Evolutionary conservation across 2,797 vertebrate genomes (phyloP), one percentile per base, ranked within the genome.

Genomic region (Peromyscus attwateri): DNA sequence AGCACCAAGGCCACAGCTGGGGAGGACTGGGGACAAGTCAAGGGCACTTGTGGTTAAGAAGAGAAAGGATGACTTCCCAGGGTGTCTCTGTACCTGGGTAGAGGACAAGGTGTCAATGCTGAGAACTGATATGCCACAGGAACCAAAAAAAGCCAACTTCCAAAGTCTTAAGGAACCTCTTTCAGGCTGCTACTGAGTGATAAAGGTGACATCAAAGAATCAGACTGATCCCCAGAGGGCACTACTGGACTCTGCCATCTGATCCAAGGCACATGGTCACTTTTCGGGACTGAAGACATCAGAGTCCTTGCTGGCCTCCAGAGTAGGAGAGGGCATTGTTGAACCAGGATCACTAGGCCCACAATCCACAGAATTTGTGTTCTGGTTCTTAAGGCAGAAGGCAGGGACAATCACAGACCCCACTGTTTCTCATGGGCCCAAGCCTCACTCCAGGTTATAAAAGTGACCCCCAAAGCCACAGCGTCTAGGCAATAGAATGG

Each of bases 151-250:
- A 27, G 91, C 3, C 68, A 8, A 95, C 95, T 97, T 98, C 97
- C 89, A 96, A 98, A 98, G 98, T 97, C 97, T 97, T 96, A 96
- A 98, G 98, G 98, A 98, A 98, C 98, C 98, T 98, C 98, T 98
- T 98, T 98, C 98, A 98, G 98, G 98, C 98, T 93, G 57, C 21
- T 64, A 81, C 0, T 73, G 93, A 96, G 98, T 98, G 98, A 98
- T 99, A 97, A 98, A 99, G 82, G 95, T 87, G 81, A 87, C 64
- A 90, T 92, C 94, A 95, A 96, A 80, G 19, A n/a, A 29, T 21
- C 97, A 95, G 62, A 95, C 68, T 75, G 46, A 95, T 95, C 97
- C 87, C 70, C 76, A 98, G 98, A 25, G 96, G 73, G 57, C 27
- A n/a, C 95, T 94, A 97, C 96, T 97, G 98, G 97, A 96, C 92